Conservation (phyloP, 2,888 invertebrate species). For the Diadegma fenestrale region DNA sequence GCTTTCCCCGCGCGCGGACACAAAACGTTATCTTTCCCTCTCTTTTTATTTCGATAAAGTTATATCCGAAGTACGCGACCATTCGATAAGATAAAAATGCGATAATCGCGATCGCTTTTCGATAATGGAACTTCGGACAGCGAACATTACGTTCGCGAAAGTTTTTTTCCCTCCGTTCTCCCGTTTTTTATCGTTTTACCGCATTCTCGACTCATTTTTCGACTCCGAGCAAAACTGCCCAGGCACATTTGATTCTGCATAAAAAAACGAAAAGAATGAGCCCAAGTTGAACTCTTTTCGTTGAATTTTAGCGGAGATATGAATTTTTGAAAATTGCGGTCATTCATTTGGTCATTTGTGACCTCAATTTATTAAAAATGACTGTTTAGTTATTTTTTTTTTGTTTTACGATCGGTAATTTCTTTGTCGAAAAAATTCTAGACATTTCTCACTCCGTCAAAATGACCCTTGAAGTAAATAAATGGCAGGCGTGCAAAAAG, state of each 20-base stretch:
- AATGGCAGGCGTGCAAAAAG: not conserved
- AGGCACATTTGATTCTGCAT: too few species aligned
- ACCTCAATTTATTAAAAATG: too few species aligned
- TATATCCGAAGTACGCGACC: conserved; percentile 12
- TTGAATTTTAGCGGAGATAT: too few species aligned
- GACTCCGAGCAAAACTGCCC: too few species aligned
- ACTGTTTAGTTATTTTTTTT: not conserved
- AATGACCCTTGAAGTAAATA: too few species aligned
- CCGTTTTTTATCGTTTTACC: too few species aligned
- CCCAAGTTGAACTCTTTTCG: too few species aligned
- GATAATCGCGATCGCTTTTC: conserved; percentile 35
- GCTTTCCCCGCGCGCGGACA: conserved; percentile 19
- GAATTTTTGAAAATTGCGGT: too few species aligned
- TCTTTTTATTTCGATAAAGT: conserved; percentile 42
- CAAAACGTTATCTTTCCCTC: conserved; percentile 52
- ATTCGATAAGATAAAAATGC: conserved; percentile 60
- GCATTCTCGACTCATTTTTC: too few species aligned
- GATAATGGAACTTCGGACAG: not conserved
- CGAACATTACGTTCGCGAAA: conserved; percentile 1
- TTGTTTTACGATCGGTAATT: not conserved
- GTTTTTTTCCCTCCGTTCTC: too few species aligned
- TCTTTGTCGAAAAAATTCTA: not conserved
- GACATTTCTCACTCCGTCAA: not conserved
- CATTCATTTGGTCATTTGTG: too few species aligned
- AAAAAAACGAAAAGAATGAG: too few species aligned